A percentile compares a stretch with the other conserved stretches of the same genome.
These are phyloP conservation scores for Callitettix versicolor DNA, from an alignment of 1,140 invertebrate species.

Conservation along the genomic window DNA sequence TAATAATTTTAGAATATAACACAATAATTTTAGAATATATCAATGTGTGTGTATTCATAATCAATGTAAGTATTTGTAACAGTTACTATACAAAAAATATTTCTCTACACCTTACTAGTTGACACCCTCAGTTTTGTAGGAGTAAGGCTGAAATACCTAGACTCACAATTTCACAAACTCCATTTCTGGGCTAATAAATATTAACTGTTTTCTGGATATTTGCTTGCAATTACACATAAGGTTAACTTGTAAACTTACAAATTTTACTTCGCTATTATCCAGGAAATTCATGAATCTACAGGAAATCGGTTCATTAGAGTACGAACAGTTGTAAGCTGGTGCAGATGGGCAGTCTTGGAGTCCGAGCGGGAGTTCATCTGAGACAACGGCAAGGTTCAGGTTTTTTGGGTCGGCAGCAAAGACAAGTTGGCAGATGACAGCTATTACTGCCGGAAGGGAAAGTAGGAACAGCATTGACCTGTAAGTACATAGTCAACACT, in stretches of 20 bases:
- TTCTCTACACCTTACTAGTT: too few relatives aligned
- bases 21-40: too few relatives aligned
- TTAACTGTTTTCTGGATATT: too few relatives aligned
- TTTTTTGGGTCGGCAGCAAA: constrained; percentile 66
- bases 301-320: constrained; percentile 16
- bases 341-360: constrained; percentile 31
- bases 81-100: too few relatives aligned
- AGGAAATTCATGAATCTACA: constrained; percentile 16
- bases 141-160: too few relatives aligned
- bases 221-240: too few relatives aligned
- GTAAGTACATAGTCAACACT: constrained; percentile 24
- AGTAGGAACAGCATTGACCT: constrained; percentile 71
- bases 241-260: background rate
- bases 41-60: too few relatives aligned
- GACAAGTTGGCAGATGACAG: constrained; percentile 66
- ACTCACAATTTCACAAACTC: too few relatives aligned
- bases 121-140: too few relatives aligned
- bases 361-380: constrained; percentile 47
- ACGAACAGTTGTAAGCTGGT: constrained; percentile 25
- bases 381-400: constrained; percentile 62
- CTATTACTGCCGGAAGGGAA: constrained; percentile 67
- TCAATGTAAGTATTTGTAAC: too few relatives aligned
- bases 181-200: too few relatives aligned
- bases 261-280: background rate
- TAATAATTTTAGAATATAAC: too few relatives aligned